Evolutionary conservation across 2,888 invertebrate genomes (phyloP).

Genomic region (Eutolmus rufibarbis): DNA sequence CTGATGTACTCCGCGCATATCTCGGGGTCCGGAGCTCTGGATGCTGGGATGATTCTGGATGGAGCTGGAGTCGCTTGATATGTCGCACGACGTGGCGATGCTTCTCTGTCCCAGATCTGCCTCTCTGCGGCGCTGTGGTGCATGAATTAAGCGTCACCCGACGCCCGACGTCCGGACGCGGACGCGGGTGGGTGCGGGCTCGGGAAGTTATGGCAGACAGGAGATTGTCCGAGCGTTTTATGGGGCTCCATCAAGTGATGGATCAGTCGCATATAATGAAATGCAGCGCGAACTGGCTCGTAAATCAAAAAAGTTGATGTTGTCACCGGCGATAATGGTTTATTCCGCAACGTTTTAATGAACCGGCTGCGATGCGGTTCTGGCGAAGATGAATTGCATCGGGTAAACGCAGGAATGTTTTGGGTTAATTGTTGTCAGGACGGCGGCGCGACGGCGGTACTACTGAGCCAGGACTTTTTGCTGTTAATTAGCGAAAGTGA

Average conservation of each 20-base stretch:
- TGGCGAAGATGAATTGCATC: slow-evolving; percentile 16
- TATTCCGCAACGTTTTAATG: slow-evolving; percentile 36
- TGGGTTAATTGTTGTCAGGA: slow-evolving; percentile 26
- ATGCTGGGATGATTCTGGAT: not conserved
- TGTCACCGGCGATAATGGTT: slow-evolving; percentile 35
- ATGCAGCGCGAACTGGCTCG: slow-evolving; percentile 36
- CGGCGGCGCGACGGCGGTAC: not conserved
- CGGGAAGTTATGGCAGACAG: slow-evolving; percentile 36
- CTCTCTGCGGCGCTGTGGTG: not conserved
- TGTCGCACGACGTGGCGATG: slow-evolving; percentile 23
- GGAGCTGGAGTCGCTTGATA: not conserved
- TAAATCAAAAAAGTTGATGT: slow-evolving; percentile 37
- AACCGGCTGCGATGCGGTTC: slow-evolving; percentile 30
- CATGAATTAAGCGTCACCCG: not conserved
- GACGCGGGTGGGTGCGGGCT: not conserved
- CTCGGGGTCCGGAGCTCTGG: not conserved
- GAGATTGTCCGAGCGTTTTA: slow-evolving; percentile 37
- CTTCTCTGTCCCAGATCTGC: slow-evolving; percentile 13
- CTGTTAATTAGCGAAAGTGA: not conserved
- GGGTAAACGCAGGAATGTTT: slow-evolving; percentile 34
- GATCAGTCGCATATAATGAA: slow-evolving; percentile 40
- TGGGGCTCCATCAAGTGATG: slow-evolving; percentile 36
- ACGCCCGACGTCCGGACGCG: not conserved
- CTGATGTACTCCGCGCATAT: slow-evolving; percentile 17
- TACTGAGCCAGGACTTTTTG: not conserved